These are phyloP conservation scores for Mesorhabditis sp. DNA, from an alignment of 2,888 invertebrate species.

Conservation along the genomic window DNA sequence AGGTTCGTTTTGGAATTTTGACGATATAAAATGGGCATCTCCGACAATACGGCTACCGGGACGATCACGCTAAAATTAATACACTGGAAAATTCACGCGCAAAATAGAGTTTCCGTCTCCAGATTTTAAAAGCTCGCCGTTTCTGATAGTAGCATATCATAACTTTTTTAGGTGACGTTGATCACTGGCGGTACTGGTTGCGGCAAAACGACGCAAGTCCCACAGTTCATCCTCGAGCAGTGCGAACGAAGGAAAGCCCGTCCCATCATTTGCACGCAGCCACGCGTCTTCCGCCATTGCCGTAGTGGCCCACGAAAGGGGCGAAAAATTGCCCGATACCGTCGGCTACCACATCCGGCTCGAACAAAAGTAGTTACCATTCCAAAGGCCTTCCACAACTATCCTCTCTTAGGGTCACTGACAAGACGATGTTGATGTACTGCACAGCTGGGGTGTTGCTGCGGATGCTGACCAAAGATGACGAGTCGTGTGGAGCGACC, in stretches of 20 bases:
- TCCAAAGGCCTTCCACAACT: background rate
- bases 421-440: conserved; percentile 78
- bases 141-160: background rate
- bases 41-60: background rate
- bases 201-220: conserved; percentile 65
- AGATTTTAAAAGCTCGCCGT: too few relatives aligned
- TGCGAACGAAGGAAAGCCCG: conserved; percentile 67
- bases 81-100: too few relatives aligned
- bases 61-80: too few relatives aligned
- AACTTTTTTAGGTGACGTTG: conserved; percentile 28
- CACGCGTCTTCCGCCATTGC: conserved; percentile 81
- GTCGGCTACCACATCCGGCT: conserved; percentile 87
- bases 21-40: background rate
- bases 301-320: conserved; percentile 81
- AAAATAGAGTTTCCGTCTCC: too few relatives aligned
- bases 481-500: conserved; percentile 71
- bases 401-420: conserved; percentile 67
- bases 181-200: conserved; percentile 52
- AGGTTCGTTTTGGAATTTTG: conserved; percentile 15
- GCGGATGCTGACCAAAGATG: conserved; percentile 79
- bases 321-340: conserved; percentile 75
- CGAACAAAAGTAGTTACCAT: conserved; percentile 69
- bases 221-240: conserved; percentile 83
- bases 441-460: conserved; percentile 87
- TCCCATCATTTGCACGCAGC: conserved; percentile 87